Base-by-base conservation (phyloP, 2,888 invertebrate species). In the Fragum fragum region DNA sequence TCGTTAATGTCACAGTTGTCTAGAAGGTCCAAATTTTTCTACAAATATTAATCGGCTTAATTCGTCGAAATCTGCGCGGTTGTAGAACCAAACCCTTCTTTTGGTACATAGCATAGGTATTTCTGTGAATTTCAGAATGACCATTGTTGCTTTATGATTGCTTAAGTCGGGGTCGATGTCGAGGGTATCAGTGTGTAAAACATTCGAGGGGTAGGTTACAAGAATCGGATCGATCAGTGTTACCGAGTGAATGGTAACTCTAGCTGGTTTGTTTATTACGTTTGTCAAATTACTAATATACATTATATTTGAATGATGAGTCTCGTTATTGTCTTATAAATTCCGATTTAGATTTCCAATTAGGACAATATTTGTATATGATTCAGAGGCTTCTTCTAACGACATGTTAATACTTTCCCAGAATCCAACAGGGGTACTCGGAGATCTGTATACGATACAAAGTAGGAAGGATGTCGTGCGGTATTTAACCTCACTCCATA, bases 141-240 rank as follows among this genome's bases (percentile, higher is more conserved):
- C n/a, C 2, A 39, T 14, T 11, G 72, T 72, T 16, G 72, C 72
- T 16, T 57, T 55, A 26, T 72, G 72, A 39, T 72, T 59, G 55
- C 72, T 72, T 7, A 72, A 57, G 39, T 29, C 23, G 23, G 21
- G n/a, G 14, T 26, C 39, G 7, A 72, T n/a, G 23, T 36, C 23
- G 5, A 57, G 7, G 21, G 53, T 57, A 11, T 32, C 72, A 14
- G 57, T 23, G 14, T 72, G 29, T 21, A 23, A 14, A 55, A 32
- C 16, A 1, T 36, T n/a, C 16, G 21, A n/a, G 16, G 14, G 14
- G 14, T 55, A 16, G 14, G 72, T 29, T 6, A 57, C 32, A 36
- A 72, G 32, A 39, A 72, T 72, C n/a, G 72, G 57, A 26, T 69
- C 69, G 14, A 69, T n/a, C 23, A 69, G 47, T 14, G 66, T 36